phyloP scores from a whole-genome alignment of 2,113 vertebrate species.

The Dicerorhinus sumatrensis region DNA sequence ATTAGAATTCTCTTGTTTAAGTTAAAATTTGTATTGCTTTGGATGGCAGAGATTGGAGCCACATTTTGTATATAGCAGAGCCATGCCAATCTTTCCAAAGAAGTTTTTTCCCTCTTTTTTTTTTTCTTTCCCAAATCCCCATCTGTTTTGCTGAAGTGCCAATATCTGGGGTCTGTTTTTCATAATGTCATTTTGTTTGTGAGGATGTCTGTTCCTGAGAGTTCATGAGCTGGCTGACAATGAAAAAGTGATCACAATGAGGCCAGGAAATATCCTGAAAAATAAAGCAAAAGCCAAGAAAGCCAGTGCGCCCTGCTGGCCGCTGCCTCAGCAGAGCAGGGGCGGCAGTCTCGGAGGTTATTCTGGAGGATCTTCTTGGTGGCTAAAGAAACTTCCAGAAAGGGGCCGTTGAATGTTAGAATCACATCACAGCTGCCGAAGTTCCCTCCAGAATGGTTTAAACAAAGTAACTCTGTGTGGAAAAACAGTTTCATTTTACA shows the following conservation, averaged over 20 bases:
- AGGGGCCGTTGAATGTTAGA: not conserved
- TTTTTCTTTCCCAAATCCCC: constrained; percentile 66
- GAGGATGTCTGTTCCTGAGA: constrained; percentile 81
- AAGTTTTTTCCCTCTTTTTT: not conserved
- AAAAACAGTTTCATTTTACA: constrained; percentile 23
- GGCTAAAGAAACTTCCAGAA: constrained; percentile 43
- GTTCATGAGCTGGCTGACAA: constrained; percentile 71
- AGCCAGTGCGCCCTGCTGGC: constrained; percentile 85
- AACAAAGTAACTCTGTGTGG: not conserved
- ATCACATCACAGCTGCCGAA: not conserved
- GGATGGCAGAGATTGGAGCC: constrained; percentile 22
- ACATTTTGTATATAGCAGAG: constrained; percentile 35
- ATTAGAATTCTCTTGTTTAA: constrained; percentile 31
- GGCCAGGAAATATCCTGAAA: constrained; percentile 71
- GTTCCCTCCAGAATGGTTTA: not conserved
- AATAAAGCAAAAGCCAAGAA: constrained; percentile 81
- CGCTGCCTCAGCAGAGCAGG: not conserved
- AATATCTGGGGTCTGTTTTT: constrained; percentile 77
- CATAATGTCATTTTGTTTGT: constrained; percentile 82
- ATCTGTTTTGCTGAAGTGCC: constrained; percentile 82
- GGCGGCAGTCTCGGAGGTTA: not conserved
- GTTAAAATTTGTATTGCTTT: constrained; percentile 27
- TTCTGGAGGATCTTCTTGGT: not conserved
- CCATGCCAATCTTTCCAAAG: constrained; percentile 56
- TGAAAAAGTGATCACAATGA: constrained; percentile 67